Conservation (phyloP, 2,113 vertebrate species). For the Ochotona princeps region DNA sequence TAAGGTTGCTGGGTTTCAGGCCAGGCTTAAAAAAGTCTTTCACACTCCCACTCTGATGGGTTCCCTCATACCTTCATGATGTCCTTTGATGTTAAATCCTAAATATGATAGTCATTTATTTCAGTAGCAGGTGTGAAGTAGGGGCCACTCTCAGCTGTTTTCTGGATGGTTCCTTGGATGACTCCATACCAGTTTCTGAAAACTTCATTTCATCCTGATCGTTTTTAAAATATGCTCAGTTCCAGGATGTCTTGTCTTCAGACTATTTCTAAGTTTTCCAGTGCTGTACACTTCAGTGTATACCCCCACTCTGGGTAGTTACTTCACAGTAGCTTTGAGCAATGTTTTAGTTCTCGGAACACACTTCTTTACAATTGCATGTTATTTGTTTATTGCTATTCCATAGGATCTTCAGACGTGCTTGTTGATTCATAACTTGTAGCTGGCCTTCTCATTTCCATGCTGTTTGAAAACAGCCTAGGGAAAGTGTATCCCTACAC, state of each 20-base stretch:
- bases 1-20: neutral
- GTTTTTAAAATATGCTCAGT: neutral
- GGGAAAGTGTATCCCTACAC: neutral
- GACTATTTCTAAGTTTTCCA: neutral
- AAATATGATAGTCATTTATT: neutral
- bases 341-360: conserved; percentile 10
- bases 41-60: neutral
- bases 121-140: neutral
- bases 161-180: neutral
- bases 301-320: neutral
- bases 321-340: neutral
- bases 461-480: conserved; percentile 16
- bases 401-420: neutral
- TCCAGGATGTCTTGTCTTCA: neutral
- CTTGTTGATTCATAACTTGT: conserved; percentile 5
- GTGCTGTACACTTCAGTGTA: neutral
- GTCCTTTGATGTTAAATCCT: neutral
- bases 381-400: neutral
- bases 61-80: neutral
- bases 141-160: neutral
- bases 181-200: neutral
- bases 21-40: neutral
- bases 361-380: neutral
- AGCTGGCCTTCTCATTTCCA: neutral
- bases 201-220: neutral